phyloP scores from a whole-genome alignment of 2,797 vertebrate species.

The Sebastes ruberrimus region DNA sequence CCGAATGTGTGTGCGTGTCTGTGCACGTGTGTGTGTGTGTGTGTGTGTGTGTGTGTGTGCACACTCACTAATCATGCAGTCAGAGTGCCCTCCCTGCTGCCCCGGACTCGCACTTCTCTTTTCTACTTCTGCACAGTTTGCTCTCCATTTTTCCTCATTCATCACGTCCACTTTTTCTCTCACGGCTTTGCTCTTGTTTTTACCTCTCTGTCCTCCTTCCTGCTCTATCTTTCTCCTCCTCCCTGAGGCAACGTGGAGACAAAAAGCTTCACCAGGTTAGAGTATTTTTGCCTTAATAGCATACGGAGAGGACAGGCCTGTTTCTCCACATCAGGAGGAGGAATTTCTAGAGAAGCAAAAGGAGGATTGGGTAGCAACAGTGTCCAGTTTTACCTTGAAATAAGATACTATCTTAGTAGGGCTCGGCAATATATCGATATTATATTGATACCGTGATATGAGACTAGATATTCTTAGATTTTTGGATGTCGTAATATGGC shows the following conservation, averaged over 20 bases:
- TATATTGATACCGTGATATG: too few species aligned
- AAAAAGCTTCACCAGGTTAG: conserved; percentile 45
- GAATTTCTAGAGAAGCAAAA: not conserved
- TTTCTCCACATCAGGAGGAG: conserved; percentile 8
- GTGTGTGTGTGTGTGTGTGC: not conserved
- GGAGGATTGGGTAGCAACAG: not conserved
- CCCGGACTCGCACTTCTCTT: not conserved
- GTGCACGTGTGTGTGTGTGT: not conserved
- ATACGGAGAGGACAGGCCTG: conserved; percentile 1
- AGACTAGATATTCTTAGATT: too few species aligned
- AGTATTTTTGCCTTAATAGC: conserved; percentile 19
- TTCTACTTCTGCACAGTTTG: not conserved
- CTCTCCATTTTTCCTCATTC: conserved; percentile 40
- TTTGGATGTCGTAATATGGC: too few species aligned
- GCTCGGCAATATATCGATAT: too few species aligned
- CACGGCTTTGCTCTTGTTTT: conserved; percentile 23
- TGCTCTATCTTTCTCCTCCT: conserved; percentile 14
- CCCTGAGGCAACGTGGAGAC: conserved; percentile 51
- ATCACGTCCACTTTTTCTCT: conserved; percentile 53
- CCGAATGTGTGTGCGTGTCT: not conserved
- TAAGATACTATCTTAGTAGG: not conserved
- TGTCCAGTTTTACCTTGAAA: not conserved
- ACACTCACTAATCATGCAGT: conserved; percentile 41
- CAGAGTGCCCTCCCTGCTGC: conserved; percentile 5
- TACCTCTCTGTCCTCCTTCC: conserved; percentile 14